These are phyloP conservation scores for Syritta pipiens DNA, from an alignment of 2,888 invertebrate genomes.

Conservation along the genomic window DNA sequence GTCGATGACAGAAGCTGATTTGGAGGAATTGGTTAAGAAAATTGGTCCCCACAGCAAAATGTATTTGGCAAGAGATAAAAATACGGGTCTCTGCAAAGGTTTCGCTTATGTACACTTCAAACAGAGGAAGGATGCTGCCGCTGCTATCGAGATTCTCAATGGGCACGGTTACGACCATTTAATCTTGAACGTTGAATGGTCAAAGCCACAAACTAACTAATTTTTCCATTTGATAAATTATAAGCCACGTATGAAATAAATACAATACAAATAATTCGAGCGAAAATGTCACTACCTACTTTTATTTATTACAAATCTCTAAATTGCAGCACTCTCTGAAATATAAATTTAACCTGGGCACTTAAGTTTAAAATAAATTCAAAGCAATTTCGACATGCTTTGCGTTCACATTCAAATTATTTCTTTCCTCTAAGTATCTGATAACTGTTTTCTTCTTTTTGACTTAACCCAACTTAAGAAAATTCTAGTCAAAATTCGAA, in stretches of 20 bases:
- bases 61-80: conserved; percentile 96
- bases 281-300: too few relatives aligned
- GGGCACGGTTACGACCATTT: conserved; percentile 98
- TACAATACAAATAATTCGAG: neutral
- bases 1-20: conserved; percentile 95
- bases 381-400: too few relatives aligned
- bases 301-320: too few relatives aligned
- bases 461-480: too few relatives aligned
- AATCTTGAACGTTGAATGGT: conserved; percentile 99
- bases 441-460: too few relatives aligned
- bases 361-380: too few relatives aligned
- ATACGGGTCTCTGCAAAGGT: conserved; percentile 93
- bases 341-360: too few relatives aligned
- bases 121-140: conserved; percentile 92
- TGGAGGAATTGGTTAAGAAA: conserved; percentile 96
- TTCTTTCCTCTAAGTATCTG: too few relatives aligned
- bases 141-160: conserved; percentile 92
- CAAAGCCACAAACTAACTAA: conserved; percentile 86
- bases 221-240: conserved; percentile 1
- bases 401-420: too few relatives aligned
- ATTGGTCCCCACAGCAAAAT: conserved; percentile 96
- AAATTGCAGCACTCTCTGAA: too few relatives aligned
- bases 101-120: conserved; percentile 99
- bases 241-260: too few relatives aligned
- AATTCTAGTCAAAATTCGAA: too few relatives aligned